Conservation (phyloP, 2,113 vertebrate genomes). For the Mormyrus lacerda region DNA sequence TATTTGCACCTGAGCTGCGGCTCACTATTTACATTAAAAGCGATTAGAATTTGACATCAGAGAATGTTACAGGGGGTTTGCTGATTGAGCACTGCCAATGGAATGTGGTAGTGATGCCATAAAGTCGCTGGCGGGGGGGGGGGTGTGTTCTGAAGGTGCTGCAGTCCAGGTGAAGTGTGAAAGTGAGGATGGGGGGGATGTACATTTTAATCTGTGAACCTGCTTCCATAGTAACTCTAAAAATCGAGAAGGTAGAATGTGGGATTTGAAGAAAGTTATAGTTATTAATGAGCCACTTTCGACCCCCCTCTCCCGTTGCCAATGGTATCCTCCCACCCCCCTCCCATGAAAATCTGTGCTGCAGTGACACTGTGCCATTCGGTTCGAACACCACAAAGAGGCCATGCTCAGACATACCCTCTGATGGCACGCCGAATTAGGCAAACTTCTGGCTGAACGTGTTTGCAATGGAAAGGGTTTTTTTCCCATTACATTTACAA, state of each 20-base stretch:
- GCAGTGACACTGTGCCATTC: background rate
- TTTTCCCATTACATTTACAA: background rate
- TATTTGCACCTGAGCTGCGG: conserved; percentile 48
- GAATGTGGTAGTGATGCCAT: background rate
- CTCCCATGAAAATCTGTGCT: background rate
- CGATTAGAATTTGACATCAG: conserved; percentile 43
- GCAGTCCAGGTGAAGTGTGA: background rate
- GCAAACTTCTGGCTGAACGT: background rate
- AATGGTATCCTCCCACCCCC: too few species aligned
- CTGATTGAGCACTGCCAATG: conserved; percentile 42
- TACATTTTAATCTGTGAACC: background rate
- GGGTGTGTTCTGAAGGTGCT: background rate
- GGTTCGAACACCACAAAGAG: background rate
- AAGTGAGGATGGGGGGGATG: background rate
- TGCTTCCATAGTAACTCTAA: background rate
- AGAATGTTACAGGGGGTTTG: conserved; percentile 28
- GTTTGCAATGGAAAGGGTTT: background rate
- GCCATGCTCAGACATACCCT: background rate
- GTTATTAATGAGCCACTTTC: background rate
- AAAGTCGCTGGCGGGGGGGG: background rate
- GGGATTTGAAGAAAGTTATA: background rate
- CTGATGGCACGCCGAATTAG: background rate
- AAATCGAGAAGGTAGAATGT: background rate
- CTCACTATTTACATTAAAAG: conserved; percentile 37
- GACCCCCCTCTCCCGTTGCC: background rate